phyloP scores from a whole-genome alignment of 2,888 invertebrate genomes.

The Phytoseiulus persimilis region DNA sequence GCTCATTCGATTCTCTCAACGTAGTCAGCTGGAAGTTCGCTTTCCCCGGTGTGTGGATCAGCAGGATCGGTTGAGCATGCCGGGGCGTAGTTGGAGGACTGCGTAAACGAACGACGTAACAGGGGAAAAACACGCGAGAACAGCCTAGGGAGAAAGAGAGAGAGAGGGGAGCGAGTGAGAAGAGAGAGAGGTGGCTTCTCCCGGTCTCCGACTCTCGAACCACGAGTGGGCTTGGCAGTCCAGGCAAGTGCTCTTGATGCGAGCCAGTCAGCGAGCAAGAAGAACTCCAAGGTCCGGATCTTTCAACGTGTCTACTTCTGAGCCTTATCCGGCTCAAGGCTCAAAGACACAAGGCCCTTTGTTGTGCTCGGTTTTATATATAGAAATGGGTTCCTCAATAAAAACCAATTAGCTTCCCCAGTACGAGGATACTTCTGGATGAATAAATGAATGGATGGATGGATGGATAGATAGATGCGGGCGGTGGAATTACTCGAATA shows the following conservation, averaged over 20 bases:
- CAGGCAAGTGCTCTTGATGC: not conserved
- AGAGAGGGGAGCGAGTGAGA: too few species aligned
- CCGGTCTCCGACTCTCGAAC: not conserved
- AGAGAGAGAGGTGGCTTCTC: too few species aligned
- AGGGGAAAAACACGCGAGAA: too few species aligned
- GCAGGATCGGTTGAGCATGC: not conserved
- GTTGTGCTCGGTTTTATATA: slow-evolving; percentile 23
- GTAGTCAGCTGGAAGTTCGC: not conserved
- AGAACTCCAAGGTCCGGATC: slow-evolving; percentile 25
- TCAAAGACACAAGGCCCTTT: slow-evolving; percentile 23
- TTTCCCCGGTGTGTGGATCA: not conserved
- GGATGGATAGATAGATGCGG: not conserved
- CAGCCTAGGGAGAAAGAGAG: not conserved
- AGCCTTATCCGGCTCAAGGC: slow-evolving; percentile 13
- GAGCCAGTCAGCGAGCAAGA: not conserved
- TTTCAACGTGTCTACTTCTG: slow-evolving; percentile 32
- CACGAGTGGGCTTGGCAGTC: not conserved
- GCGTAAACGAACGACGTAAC: not conserved
- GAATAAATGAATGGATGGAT: not conserved
- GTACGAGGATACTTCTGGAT: not conserved
- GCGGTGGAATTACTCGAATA: not conserved
- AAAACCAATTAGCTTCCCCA: not conserved
- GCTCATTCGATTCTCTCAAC: not conserved
- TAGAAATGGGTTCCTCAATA: slow-evolving; percentile 20
- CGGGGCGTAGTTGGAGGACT: not conserved